Conservation (phyloP, 2,797 vertebrate species). For the Rhinichthys osculus region DNA sequence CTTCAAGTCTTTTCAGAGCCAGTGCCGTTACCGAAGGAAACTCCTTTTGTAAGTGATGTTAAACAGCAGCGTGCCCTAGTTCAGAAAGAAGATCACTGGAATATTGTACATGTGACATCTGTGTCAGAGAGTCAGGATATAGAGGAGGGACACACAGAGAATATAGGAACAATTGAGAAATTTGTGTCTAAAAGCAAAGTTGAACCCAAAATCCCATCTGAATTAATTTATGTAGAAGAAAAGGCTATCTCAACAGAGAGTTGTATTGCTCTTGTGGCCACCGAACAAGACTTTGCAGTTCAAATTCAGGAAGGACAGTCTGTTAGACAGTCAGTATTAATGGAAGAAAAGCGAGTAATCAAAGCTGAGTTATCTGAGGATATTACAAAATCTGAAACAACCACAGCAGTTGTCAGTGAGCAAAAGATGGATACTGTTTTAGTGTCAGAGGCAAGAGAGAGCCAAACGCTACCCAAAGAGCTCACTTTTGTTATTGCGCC, state of each 20-base stretch:
- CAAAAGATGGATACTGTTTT: conserved; percentile 73
- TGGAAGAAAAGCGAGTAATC: conserved; percentile 83
- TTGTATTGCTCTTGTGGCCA: conserved; percentile 73
- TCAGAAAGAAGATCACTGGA: conserved; percentile 83
- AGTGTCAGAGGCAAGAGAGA: conserved; percentile 77
- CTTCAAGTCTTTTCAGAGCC: conserved; percentile 78
- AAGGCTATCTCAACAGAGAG: conserved; percentile 81
- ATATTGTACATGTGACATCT: conserved; percentile 76
- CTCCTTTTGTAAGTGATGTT: conserved; percentile 64
- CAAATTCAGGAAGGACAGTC: conserved; percentile 85
- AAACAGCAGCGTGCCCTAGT: conserved; percentile 80
- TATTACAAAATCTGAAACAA: conserved; percentile 71
- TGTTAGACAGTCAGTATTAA: conserved; percentile 83
- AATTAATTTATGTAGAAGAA: conserved; percentile 76
- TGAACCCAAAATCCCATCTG: conserved; percentile 79
- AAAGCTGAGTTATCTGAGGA: conserved; percentile 75
- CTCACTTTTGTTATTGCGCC: conserved; percentile 77
- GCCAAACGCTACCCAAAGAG: conserved; percentile 81
- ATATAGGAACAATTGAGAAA: conserved; percentile 72
- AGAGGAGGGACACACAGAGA: conserved; percentile 77
- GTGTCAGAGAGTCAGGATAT: conserved; percentile 76
- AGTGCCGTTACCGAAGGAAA: conserved; percentile 82
- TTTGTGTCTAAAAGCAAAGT: conserved; percentile 68
- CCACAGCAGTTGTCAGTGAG: conserved; percentile 64
- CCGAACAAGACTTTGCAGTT: conserved; percentile 84